Base-by-base conservation (phyloP, 2,888 invertebrate genomes). In the Polyploca ridens region DNA sequence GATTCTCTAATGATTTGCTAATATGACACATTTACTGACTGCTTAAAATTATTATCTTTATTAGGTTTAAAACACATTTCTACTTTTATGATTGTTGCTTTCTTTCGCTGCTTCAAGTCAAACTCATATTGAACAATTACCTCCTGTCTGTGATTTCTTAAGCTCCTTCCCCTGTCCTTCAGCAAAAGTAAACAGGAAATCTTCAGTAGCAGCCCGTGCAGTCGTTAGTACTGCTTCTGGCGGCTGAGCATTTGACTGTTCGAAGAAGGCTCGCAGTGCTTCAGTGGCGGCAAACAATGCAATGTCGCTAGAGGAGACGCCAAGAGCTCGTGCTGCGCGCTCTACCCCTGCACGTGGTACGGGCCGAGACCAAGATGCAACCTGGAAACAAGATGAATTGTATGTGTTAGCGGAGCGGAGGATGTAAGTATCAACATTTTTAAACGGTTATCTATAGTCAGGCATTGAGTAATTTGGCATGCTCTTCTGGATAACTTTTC, bases 361-460 rank as follows among this genome's bases (percentile, higher is more conserved):
- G 0, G 96, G 95, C 0, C 95, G 95, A 0, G 96, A 96, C 97
- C 97, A 97, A 0, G 96, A 95, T 3, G 96, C 95, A 1, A 96
- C 96, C 93, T 93, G 66, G 0, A 70, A 69, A 66, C n/a, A 13
- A 16, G 49, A 16, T 8, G 0, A 7, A 49, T 49, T 49, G n/a
- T 3, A 7, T 49, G 7, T 8, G 16, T 16, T 49, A 16, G 16
- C 8, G 27, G 27, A 27, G 1, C 5, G 27, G 27, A 27, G 1
- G 3, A 46, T 14, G 35, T 35, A 46, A 13, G 5, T 14, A n/a
- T 10, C 11, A n/a, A 46, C 5, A n/a, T 46, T 46, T 5, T 0
- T 1, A 3, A 46, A 11, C 0, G 41, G 8, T 35, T 41, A 46
- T 46, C 46, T 5, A 46, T 11, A 46, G 11, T 41, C 41, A 1